Percentiles rank a stretch among this genome's conserved stretches.
phyloP scores from a whole-genome alignment of 2,888 invertebrate genomes.

The Gasteruption jaculator region DNA sequence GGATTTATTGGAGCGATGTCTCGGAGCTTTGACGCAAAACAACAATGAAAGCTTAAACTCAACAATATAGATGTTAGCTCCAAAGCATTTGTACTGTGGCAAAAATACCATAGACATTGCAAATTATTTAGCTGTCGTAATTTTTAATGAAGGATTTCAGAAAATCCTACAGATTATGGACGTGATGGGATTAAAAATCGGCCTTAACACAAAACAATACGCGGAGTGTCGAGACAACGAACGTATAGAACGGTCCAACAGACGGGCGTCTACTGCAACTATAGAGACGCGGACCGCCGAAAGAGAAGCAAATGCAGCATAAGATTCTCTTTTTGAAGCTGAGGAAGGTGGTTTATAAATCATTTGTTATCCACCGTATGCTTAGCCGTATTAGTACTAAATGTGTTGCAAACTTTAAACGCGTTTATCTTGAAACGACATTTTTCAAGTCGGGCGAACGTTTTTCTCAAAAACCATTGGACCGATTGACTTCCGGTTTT shows the following conservation, averaged over 20 bases:
- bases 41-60: conserved; percentile 13
- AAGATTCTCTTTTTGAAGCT: conserved; percentile 10
- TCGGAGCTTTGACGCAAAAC: conserved; percentile 13
- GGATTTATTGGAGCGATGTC: too few species aligned
- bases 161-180: conserved; percentile 15
- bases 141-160: conserved; percentile 15
- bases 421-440: too few species aligned
- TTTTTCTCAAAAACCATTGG: too few species aligned
- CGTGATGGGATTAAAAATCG: conserved; percentile 16
- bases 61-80: conserved; percentile 7
- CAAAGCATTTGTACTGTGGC: conserved; percentile 10
- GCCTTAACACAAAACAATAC: conserved; percentile 12
- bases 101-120: conserved; percentile 8
- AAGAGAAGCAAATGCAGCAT: conserved; percentile 9
- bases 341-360: conserved; percentile 10
- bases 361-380: too few species aligned
- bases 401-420: conserved; percentile 6
- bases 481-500: too few species aligned
- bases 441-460: too few species aligned
- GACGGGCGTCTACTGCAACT: conserved; percentile 16
- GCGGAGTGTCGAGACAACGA: conserved; percentile 6
- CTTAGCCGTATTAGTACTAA: conserved; percentile 3
- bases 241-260: conserved; percentile 11
- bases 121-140: conserved; percentile 10
- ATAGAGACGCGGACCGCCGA: conserved; percentile 14